Evolutionary conservation across 2,113 vertebrate species (phyloP).

Genomic region (Pyrgilauda ruficollis): DNA sequence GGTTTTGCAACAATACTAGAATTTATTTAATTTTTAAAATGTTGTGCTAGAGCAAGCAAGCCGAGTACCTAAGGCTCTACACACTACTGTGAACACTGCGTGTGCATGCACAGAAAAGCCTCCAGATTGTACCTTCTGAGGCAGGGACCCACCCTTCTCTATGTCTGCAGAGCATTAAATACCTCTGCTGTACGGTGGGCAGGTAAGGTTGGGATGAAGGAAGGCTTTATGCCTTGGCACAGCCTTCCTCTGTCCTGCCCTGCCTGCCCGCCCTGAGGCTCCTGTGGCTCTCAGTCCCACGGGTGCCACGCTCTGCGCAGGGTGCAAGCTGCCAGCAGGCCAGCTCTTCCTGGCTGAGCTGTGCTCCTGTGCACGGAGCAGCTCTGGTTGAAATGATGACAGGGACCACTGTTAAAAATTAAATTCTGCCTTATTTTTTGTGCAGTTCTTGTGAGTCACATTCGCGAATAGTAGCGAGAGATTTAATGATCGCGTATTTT

Average conservation of each 20-base stretch:
- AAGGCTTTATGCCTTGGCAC: not conserved
- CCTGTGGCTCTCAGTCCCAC: not conserved
- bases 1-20: not conserved
- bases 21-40: not conserved
- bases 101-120: not conserved
- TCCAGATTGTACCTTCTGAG: not conserved
- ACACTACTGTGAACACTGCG: not conserved
- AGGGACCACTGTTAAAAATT: constrained; percentile 98
- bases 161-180: not conserved
- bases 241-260: not conserved
- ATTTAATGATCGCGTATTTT: constrained; percentile 99
- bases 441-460: constrained; percentile 97
- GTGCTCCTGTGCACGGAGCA: constrained; percentile 36
- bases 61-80: not conserved
- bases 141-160: not conserved
- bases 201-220: not conserved
- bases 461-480: constrained; percentile 96
- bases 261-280: not conserved
- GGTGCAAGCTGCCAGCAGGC: not conserved
- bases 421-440: constrained; percentile 97
- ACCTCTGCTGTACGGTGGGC: not conserved
- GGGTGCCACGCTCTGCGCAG: not conserved
- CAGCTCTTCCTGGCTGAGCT: constrained; percentile 3
- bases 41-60: not conserved
- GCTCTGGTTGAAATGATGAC: constrained; percentile 95